Base-by-base conservation (phyloP, 2,797 vertebrate species). In the Sebastes hubbsi region DNA sequence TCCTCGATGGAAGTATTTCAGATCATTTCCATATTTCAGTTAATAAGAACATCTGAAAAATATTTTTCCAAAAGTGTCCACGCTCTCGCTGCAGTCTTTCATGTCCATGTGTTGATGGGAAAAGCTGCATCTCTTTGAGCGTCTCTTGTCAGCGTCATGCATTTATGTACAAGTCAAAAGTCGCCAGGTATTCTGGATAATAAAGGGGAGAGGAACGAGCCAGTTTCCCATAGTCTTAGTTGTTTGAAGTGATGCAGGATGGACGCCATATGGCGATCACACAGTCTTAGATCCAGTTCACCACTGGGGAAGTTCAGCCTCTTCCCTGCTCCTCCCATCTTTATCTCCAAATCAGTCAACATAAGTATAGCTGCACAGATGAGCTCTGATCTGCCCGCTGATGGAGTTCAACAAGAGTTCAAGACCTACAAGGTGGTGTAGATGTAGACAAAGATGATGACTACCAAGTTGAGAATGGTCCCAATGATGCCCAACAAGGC, bases 381-480 rank as follows among this genome's bases (percentile, higher is more conserved):
- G 18, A 58, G 56, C 62, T 72, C 64, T 22, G 71, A 62, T 74
- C 56, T 54, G n/a, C 36, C 42, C 6, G 9, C 10, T 20, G 22
- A 55, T 27, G 14, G 61, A 65, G 29, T 11, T n/a, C 70, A 29
- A 7, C 20, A 9, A 29, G 11, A 71, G 68, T 75, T 72, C 2
- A 18, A 52, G 49, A 64, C 56, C 96, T 96, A 99, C 91, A 99
- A 88, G 0, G 98, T 99, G 64, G 98, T 99, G 93, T 99, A 99
- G 85, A 99, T 98, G 92, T 99, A 99, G 81, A 99, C 98, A 86
- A 99, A 99, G 89, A 99, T 99, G 83, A 99, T 99, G 79, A 99
- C 98, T 4, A 98, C 94, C 62, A 99, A 94, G 92, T 99, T 99
- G 79, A 99, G 96, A 88, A 99, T 96, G 89, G 98, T 99, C 88